phyloP scores from a whole-genome alignment of 2,113 vertebrate genomes.

The Donacobius atricapilla region DNA sequence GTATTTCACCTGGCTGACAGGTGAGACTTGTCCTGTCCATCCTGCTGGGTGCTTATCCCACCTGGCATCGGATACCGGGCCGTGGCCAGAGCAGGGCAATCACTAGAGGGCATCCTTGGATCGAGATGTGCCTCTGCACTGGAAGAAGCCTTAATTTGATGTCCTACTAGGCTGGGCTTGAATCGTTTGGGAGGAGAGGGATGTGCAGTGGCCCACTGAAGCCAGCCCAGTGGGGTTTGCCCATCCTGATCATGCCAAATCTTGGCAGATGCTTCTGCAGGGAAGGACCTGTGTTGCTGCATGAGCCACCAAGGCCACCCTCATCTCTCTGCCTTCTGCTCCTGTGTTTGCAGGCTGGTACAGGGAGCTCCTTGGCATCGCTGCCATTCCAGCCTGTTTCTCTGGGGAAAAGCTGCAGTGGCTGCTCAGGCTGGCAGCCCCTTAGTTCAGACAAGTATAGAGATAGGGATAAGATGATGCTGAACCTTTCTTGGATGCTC shows the following conservation, averaged over 20 bases:
- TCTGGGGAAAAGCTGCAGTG: not conserved
- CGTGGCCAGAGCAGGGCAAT: not conserved
- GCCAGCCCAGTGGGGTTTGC: not conserved
- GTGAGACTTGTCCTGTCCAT: not conserved
- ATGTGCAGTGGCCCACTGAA: not conserved
- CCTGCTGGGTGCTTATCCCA: not conserved
- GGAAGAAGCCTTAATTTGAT: not conserved
- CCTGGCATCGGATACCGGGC: accelerated
- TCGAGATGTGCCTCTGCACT: not conserved
- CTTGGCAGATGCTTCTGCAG: not conserved
- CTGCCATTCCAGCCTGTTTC: not conserved
- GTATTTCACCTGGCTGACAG: not conserved
- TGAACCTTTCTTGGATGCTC: not conserved
- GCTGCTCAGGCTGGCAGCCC: not conserved
- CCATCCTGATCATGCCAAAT: accelerated
- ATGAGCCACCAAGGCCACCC: accelerated
- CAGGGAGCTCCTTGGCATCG: accelerated
- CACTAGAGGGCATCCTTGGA: slow-evolving; percentile 62
- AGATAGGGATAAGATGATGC: not conserved
- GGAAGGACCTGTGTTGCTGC: not conserved
- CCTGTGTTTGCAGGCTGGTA: not conserved
- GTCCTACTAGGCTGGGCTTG: not conserved
- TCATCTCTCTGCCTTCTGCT: not conserved
- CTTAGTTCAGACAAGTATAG: not conserved
- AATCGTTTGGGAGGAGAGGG: accelerated